These are phyloP conservation scores for Ceyx melanurus DNA, from an alignment of 2,113 vertebrate genomes.

Conservation along the genomic window DNA sequence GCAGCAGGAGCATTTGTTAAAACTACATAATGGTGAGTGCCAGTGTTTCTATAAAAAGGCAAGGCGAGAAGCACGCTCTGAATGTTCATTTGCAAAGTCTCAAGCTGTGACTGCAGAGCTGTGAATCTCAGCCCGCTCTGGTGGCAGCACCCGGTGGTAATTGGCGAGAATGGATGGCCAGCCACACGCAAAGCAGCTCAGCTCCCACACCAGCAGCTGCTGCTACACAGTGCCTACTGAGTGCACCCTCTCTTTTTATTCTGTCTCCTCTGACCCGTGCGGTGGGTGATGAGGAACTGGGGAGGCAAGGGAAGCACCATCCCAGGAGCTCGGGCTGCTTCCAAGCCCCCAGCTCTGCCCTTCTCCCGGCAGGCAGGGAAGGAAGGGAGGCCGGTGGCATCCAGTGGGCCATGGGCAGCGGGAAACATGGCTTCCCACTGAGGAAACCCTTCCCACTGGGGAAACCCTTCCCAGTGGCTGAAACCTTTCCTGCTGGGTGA, in stretches of 20 bases:
- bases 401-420: rapidly evolving
- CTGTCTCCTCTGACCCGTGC: neutral
- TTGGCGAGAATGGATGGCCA: slow-evolving; percentile 61
- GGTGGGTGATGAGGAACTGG: neutral
- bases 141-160: slow-evolving; percentile 47
- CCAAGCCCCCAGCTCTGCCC: neutral
- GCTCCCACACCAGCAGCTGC: slow-evolving; percentile 44
- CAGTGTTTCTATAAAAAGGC: slow-evolving; percentile 60
- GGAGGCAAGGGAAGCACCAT: neutral
- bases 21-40: slow-evolving; percentile 45
- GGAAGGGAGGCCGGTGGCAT: neutral
- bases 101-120: slow-evolving; percentile 59
- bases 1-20: slow-evolving; percentile 46
- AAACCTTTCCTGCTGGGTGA: no score
- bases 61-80: slow-evolving; percentile 47
- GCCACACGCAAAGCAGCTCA: slow-evolving; percentile 47
- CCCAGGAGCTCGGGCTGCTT: neutral
- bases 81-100: slow-evolving; percentile 68
- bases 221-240: neutral
- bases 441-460: no score
- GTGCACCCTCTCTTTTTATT: neutral
- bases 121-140: slow-evolving; percentile 55
- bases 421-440: neutral
- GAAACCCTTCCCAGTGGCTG: no score
- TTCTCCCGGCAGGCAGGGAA: neutral